Conservation (phyloP, 2,797 vertebrate species). For the Sebastes taczanowskii region DNA sequence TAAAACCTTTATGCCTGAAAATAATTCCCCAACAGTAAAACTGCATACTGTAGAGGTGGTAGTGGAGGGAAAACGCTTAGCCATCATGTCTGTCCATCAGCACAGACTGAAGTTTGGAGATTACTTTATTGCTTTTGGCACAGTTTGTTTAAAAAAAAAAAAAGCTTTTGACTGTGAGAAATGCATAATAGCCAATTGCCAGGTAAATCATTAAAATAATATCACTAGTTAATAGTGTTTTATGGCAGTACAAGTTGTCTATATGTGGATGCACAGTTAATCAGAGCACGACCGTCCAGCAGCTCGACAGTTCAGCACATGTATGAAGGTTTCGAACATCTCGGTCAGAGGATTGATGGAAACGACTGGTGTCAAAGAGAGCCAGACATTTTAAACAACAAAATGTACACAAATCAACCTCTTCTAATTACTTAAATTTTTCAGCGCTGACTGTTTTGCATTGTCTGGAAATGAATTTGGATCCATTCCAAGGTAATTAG, state of each 20-base stretch:
- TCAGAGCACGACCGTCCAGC: background rate
- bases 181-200: background rate
- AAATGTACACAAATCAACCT: slow-evolving; percentile 9
- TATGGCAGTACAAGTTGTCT: background rate
- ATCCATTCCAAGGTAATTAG: slow-evolving; percentile 49
- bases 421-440: slow-evolving; percentile 1
- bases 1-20: slow-evolving; percentile 20
- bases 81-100: slow-evolving; percentile 7
- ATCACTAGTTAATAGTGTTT: background rate
- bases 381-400: slow-evolving; percentile 1
- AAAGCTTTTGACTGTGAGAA: background rate
- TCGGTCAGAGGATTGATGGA: background rate
- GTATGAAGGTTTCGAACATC: background rate
- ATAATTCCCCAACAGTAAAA: background rate
- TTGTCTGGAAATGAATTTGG: slow-evolving; percentile 36
- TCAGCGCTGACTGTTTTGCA: slow-evolving; percentile 16
- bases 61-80: slow-evolving; percentile 18
- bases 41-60: slow-evolving; percentile 8
- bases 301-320: background rate
- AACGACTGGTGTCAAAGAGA: background rate
- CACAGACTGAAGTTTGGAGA: slow-evolving; percentile 20
- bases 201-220: background rate
- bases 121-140: slow-evolving; percentile 20
- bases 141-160: background rate
- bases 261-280: background rate